Evolutionary conservation across 1,140 invertebrate genomes (phyloP), one percentile per base, ranked within the genome.

Genomic region (Drosophila mauritiana): DNA sequence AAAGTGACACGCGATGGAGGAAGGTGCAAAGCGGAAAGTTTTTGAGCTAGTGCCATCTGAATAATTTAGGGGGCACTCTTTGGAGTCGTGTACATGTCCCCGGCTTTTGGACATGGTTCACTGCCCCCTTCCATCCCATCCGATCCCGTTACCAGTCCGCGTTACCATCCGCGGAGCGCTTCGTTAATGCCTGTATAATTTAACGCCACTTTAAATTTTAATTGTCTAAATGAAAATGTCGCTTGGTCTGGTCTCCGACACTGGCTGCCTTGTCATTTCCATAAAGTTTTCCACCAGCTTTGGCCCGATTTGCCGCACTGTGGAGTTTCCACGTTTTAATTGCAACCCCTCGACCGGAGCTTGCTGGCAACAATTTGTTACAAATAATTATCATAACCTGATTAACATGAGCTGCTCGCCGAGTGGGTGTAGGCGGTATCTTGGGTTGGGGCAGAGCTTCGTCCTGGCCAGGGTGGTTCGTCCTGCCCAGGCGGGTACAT

Each of bases 321-420:
- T 83, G 49, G 80, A 80, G 79, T 80, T 89, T 80, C 65, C 80
- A 83, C 76, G 80, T 68, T 88, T 88, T 88, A 88, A 88, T 88
- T 88, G 80, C 85, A 80, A 65, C 48, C 54, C 64, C 57, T 58
- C 51, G 46, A 36, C 7, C 56, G 25, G 31, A 37, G 36, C 11
- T 13, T 39, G 37, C 63, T 51, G 36, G 58, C 63, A 69, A 78
- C 83, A 91, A 91, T 91, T 91, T 91, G 90, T 91, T 89, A 88
- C 90, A 90, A 91, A 91, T 91, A 91, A 91, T 91, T 91, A 91
- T 91, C 90, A 91, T 91, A 91, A 91, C 90, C 86, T 91, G 90
- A 91, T 91, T 91, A 91, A 91, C 90, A 91, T 91, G 90, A 91
- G 80, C 84, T 73, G 80, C 84, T 73, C 67, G 75, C 62, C 61